Conservation (phyloP, 2,888 invertebrate species). For the Drosophila aldrichi region DNA sequence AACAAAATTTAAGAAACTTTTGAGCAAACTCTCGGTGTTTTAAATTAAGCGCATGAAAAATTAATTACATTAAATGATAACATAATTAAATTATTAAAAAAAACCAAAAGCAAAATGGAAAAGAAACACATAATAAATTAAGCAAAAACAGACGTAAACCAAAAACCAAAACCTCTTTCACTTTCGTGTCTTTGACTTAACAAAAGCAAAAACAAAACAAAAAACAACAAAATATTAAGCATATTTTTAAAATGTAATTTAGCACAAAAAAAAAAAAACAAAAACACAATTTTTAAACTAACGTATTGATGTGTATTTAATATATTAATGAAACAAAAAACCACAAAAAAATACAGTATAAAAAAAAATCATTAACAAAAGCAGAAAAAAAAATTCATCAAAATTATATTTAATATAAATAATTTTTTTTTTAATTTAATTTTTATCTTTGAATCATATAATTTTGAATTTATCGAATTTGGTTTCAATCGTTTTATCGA, state of each 20-base stretch:
- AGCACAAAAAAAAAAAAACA: slow-evolving; percentile 67
- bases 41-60: slow-evolving; percentile 77
- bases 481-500: slow-evolving; percentile 65
- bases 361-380: slow-evolving; percentile 39
- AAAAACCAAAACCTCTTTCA: slow-evolving; percentile 84
- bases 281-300: slow-evolving; percentile 71
- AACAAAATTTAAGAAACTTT: slow-evolving; percentile 72
- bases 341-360: slow-evolving; percentile 30
- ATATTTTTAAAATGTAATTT: slow-evolving; percentile 81
- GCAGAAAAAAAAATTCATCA: slow-evolving; percentile 49
- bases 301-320: slow-evolving; percentile 79
- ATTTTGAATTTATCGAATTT: slow-evolving; percentile 43
- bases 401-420: slow-evolving; percentile 50
- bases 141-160: slow-evolving; percentile 69
- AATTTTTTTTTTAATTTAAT: slow-evolving; percentile 18
- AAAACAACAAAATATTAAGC: slow-evolving; percentile 62
- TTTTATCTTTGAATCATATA: slow-evolving; percentile 9
- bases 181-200: slow-evolving; percentile 85
- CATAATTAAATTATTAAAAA: slow-evolving; percentile 59
- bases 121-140: slow-evolving; percentile 55
- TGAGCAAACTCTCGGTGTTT: slow-evolving; percentile 83
- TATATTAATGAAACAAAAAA: slow-evolving; percentile 51
- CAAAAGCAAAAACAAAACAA: slow-evolving; percentile 60
- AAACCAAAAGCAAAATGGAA: slow-evolving; percentile 10
- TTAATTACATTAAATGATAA: slow-evolving; percentile 70